Percentiles rank a stretch among this genome's conserved stretches.
phyloP scores from a whole-genome alignment of 2,113 vertebrate species.

The Coryphaenoides rupestris region DNA sequence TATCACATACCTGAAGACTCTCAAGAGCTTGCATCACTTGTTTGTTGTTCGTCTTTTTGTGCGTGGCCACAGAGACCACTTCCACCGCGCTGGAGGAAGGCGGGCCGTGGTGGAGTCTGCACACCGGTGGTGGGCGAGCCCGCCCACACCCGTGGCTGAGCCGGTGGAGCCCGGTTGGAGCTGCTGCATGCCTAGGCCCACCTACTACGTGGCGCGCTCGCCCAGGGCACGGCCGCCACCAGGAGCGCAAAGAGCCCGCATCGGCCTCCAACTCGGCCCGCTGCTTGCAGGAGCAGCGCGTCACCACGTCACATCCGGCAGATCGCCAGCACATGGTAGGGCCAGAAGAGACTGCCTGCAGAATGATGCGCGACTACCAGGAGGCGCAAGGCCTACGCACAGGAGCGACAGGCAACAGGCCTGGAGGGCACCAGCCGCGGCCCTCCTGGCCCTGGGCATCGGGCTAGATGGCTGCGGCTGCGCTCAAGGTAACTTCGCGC shows the following conservation, averaged over 20 bases:
- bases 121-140: constrained; percentile 81
- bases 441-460: constrained; percentile 86
- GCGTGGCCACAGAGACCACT: constrained; percentile 80
- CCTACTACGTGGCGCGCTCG: no score
- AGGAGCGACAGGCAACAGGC: constrained; percentile 94
- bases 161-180: constrained; percentile 80
- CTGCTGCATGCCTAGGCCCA: constrained; percentile 71
- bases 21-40: no score
- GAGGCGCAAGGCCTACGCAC: constrained; percentile 91
- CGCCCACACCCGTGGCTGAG: constrained; percentile 67
- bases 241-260: constrained; percentile 93
- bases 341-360: constrained; percentile 92
- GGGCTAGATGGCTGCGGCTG: constrained; percentile 83
- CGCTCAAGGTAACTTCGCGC: constrained; percentile 90
- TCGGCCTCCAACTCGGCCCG: constrained; percentile 93
- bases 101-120: constrained; percentile 90
- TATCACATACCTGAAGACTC: no score
- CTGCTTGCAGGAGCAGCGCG: constrained; percentile 92
- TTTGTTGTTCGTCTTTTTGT: constrained; percentile 34
- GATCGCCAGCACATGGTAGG: constrained; percentile 95
- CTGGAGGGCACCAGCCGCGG: constrained; percentile 95
- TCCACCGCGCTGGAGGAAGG: constrained; percentile 89
- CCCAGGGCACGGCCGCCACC: constrained; percentile 78
- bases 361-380: constrained; percentile 91
- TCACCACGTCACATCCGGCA: constrained; percentile 94